Evolutionary conservation across 2,797 vertebrate genomes (phyloP).

Genomic region (Fistularia commersonii): DNA sequence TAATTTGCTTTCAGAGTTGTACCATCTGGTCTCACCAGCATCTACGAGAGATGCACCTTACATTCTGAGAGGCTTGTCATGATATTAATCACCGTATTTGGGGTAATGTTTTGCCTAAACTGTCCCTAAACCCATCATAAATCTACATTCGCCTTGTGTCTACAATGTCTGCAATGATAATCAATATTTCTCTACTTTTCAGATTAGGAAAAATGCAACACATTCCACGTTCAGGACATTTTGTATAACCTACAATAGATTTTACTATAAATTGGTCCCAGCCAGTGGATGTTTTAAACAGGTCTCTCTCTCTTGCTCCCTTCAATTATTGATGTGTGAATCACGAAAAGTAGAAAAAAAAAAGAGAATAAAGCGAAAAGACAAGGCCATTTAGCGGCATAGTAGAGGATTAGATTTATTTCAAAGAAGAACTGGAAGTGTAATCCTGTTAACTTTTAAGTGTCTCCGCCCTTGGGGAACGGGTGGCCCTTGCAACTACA

Average conservation of each 20-base stretch:
- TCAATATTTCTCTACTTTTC: background rate
- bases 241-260: conserved; percentile 25
- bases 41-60: conserved; percentile 29
- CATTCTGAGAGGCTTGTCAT: conserved; percentile 23
- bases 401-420: conserved; percentile 57
- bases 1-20: conserved; percentile 37
- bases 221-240: conserved; percentile 12
- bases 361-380: conserved; percentile 10
- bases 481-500: conserved; percentile 36
- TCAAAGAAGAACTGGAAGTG: conserved; percentile 46
- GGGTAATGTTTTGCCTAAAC: conserved; percentile 10
- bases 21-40: conserved; percentile 33
- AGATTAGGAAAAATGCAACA: conserved; percentile 5
- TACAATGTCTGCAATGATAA: background rate
- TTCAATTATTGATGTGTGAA: conserved; percentile 32
- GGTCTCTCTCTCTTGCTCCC: conserved; percentile 19
- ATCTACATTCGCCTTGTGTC: conserved; percentile 19
- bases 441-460: conserved; percentile 67
- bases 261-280: conserved; percentile 10
- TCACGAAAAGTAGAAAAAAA: conserved; percentile 26
- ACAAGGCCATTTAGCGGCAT: conserved; percentile 36
- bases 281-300: too few relatives aligned
- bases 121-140: conserved; percentile 16
- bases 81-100: conserved; percentile 26
- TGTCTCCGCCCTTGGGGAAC: conserved; percentile 48